Base-by-base conservation (phyloP, 1,140 invertebrate species). In the Magallana ariakensis region DNA sequence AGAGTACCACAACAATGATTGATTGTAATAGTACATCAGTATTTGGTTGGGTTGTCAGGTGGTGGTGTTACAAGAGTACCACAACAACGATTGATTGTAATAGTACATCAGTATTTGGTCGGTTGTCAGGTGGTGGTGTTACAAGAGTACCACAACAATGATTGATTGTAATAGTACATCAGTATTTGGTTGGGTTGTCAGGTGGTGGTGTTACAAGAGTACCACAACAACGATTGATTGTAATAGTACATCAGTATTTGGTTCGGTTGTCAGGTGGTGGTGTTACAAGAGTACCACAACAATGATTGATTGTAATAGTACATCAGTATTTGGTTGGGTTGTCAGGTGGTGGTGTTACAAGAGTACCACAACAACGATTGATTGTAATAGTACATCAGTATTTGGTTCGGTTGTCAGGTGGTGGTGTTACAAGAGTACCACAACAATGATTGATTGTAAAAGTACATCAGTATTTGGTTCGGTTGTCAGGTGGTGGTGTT, bases 201-300 rank as follows among this genome's bases (percentile, higher is more conserved):
- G 92, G 94, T 95, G 46, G 90, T 92, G 16, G 92, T 95, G 9
- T 75, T 94, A 46, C 95, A 95, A 88, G 91, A 92, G 75, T 94
- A 93, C 87, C 62, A 90, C 55, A 95, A 95, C 87, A 89, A 89
- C 15, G 33, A 4, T 33, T 33, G 33, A 33, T 33, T 33, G 33
- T 33, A 33, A 33, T 33, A 33, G 33, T 33, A 33, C 33, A 33
- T 33, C 33, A 46, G 33, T 46, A 46, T 46, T 46, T 46, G 0
- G 33, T 46, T 46, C 33, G 1, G 33, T 46, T 46, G 33, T 46
- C 84, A 93, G 92, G 94, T 95, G 46, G 90, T 92, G 16, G 92
- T 95, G 9, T 75, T 94, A 46, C 95, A 95, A 88, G 91, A 92
- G 75, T 94, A 93, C 87, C 62, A 90, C 55, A 95, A 95, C 87